phyloP scores from a whole-genome alignment of 2,797 vertebrate species.

The Poecile montanus region DNA sequence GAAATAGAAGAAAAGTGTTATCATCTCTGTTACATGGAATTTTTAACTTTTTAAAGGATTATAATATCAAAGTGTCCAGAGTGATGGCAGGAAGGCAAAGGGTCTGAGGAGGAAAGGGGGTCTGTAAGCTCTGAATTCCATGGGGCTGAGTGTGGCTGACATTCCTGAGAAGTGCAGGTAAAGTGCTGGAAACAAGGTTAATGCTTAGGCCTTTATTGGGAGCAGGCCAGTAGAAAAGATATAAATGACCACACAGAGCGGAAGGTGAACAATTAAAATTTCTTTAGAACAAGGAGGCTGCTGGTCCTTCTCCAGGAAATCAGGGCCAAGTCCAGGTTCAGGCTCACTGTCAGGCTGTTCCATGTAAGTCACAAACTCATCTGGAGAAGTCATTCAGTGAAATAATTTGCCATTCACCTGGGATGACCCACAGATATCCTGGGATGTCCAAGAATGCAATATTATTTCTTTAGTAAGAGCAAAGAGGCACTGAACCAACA shows the following conservation, averaged over 20 bases:
- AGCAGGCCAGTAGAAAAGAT: neutral
- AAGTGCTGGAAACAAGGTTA: neutral
- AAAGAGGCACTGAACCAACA: neutral
- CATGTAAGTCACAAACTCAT: neutral
- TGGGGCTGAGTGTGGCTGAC: neutral
- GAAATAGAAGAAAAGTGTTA: neutral
- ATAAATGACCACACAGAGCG: neutral
- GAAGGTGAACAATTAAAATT: constrained; percentile 1
- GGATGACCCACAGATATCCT: neutral
- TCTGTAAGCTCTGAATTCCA: neutral
- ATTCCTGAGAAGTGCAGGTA: neutral
- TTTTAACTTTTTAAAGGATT: neutral
- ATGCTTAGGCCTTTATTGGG: neutral
- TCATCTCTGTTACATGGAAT: neutral
- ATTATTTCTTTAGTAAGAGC: neutral
- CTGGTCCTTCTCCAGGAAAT: neutral
- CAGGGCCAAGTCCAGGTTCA: neutral
- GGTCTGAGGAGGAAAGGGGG: neutral
- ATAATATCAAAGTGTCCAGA: neutral
- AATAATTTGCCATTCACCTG: neutral
- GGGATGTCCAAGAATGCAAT: neutral
- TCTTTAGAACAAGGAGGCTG: neutral
- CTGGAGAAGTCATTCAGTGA: neutral
- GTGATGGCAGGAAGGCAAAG: neutral
- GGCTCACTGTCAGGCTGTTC: neutral